Percentiles rank a stretch among this genome's conserved stretches.
phyloP scores from a whole-genome alignment of 1,140 invertebrate genomes.

The Tachypleus tridentatus region DNA sequence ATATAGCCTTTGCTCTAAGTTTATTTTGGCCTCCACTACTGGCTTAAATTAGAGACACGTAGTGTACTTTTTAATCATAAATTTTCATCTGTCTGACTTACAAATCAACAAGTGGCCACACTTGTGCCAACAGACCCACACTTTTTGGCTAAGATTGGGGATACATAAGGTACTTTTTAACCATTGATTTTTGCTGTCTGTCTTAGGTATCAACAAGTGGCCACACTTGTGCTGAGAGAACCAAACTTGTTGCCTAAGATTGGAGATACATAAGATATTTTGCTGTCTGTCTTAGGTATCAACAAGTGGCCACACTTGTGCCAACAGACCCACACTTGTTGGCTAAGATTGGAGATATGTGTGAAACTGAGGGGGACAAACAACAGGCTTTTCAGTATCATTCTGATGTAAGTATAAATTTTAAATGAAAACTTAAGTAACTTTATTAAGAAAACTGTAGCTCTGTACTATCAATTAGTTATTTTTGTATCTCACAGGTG shows the following conservation, averaged over 20 bases:
- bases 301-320: conserved; percentile 68
- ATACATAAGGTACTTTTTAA: no score
- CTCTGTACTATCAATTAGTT: no score
- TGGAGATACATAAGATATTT: conserved; percentile 64
- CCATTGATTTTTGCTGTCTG: no score
- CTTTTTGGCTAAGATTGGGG: conserved; percentile 51
- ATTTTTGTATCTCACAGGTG: no score
- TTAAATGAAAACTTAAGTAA: no score
- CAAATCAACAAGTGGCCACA: conserved; percentile 69
- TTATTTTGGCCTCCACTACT: no score
- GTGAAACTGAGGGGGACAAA: conserved; percentile 71
- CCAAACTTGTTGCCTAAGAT: conserved; percentile 66
- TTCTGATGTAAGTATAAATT: conserved; percentile 52
- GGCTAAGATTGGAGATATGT: conserved; percentile 70
- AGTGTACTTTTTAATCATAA: no score
- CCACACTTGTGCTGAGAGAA: conserved; percentile 72
- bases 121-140: conserved; percentile 71
- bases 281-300: conserved; percentile 46
- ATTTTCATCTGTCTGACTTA: conserved; percentile 28
- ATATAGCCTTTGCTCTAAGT: no score
- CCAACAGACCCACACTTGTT: conserved; percentile 71
- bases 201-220: conserved; percentile 60
- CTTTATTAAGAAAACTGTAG: no score
- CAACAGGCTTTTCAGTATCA: conserved; percentile 87
- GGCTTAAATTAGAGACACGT: no score